phyloP scores from a whole-genome alignment of 2,113 vertebrate species.

The Ovis aries region DNA sequence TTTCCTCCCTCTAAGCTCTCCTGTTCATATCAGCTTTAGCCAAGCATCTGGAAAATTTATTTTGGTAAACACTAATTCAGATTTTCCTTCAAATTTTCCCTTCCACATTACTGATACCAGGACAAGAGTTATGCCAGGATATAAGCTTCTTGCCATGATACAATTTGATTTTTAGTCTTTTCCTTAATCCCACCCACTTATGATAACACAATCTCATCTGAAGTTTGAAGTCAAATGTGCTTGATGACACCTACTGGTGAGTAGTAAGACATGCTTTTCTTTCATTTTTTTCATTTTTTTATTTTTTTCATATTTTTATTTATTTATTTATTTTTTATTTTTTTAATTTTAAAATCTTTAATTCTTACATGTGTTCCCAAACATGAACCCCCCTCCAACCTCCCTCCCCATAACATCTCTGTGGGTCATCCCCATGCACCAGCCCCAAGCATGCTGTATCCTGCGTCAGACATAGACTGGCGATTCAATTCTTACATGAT shows the following conservation, averaged over 20 bases:
- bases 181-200: neutral
- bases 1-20: neutral
- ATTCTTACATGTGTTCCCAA: no score
- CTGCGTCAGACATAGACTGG: no score
- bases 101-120: neutral
- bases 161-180: constrained; percentile 21
- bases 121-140: neutral
- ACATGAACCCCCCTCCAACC: no score
- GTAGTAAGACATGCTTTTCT: neutral
- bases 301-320: no score
- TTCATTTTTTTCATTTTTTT: neutral
- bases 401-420: no score
- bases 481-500: no score
- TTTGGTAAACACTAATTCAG: constrained; percentile 15
- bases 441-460: no score
- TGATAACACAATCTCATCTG: neutral
- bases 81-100: neutral
- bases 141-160: neutral
- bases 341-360: no score
- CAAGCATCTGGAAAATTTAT: constrained; percentile 30
- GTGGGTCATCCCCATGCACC: no score
- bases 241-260: neutral
- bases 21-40: neutral
- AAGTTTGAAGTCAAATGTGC: constrained; percentile 33
- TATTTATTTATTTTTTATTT: no score